Conservation (phyloP, 2,888 invertebrate species). For the Leptopterna dolabrata region DNA sequence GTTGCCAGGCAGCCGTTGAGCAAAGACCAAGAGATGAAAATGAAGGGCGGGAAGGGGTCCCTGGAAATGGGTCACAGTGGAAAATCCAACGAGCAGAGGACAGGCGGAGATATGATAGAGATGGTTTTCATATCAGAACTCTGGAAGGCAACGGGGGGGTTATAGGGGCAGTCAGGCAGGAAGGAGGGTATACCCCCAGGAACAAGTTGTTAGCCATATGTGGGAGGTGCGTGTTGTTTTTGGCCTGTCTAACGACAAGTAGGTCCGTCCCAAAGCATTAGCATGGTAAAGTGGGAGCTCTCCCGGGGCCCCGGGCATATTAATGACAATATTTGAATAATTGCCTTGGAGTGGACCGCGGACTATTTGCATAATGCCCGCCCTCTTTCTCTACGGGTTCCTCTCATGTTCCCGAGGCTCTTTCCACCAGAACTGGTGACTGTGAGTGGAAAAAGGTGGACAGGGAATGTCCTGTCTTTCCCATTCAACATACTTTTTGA, state of each 20-base stretch:
- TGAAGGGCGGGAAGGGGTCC: neutral
- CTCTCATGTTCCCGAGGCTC: slow-evolving; percentile 22
- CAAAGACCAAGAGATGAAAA: neutral
- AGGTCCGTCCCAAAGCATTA: slow-evolving; percentile 51
- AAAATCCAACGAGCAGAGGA: slow-evolving; percentile 36
- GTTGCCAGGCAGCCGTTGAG: neutral
- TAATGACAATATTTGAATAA: slow-evolving; percentile 60
- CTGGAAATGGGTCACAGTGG: slow-evolving; percentile 45
- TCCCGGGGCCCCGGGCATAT: slow-evolving; percentile 55
- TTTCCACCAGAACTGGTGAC: neutral
- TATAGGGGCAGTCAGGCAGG: neutral
- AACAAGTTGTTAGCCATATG: slow-evolving; percentile 54
- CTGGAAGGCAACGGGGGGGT: neutral
- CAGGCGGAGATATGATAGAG: slow-evolving; percentile 42
- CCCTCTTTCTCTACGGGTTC: slow-evolving; percentile 40
- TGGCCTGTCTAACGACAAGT: slow-evolving; percentile 51
- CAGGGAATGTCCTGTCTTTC: neutral
- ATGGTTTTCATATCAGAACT: slow-evolving; percentile 48
- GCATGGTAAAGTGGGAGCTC: slow-evolving; percentile 56
- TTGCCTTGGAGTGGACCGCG: slow-evolving; percentile 56
- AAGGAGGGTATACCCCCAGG: slow-evolving; percentile 11
- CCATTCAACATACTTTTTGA: neutral
- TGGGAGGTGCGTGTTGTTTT: slow-evolving; percentile 55
- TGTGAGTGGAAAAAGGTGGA: neutral
- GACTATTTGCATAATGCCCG: slow-evolving; percentile 57